Evolutionary conservation across 2,888 invertebrate species (phyloP), one percentile per base, ranked within the genome.

Genomic region (Athalia rosae): DNA sequence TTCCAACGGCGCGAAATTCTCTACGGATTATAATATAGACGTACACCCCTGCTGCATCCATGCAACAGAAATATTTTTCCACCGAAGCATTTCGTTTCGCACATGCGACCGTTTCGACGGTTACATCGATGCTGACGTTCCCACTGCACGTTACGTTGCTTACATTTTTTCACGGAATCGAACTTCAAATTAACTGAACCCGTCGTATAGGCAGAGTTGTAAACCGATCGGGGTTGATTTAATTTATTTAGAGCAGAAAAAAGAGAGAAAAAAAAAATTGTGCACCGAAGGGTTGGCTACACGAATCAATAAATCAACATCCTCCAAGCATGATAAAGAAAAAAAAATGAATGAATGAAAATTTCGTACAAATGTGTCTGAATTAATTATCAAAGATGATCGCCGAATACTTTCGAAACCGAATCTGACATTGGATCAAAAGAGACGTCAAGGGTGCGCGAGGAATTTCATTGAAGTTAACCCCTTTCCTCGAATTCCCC

Each of bases 211-310:
- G 5, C 4, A 45, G 64, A 45, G 64, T n/a, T 28, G 45, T 56
- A 43, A 58, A 58, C n/a, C 71, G 56, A 58, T 71, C 45, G 4
- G 4, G n/a, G 71, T 58, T 71, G 71, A 71, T 71, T 71, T 58
- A 71, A 56, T 71, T 71, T 7, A 50, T 11, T 7, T 11, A 7
- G 4, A n/a, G 15, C n/a, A 7, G n/a, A n/a, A 59, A 59, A 59
- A 7, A 3, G n/a, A 59, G 11, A 59, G 13, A 9, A 45, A 69
- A 69, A 4, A 50, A 7, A 69, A 48, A 48, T 48, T 9, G n/a
- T 15, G 11, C 4, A 48, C 1, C 15, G 48, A 48, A 11, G 0
- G 3, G 15, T 15, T 15, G 13, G 45, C 45, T 63, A 9, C 45
- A 43, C 45, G 41, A 4, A 43, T 7, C 63, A 6, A 41, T 41